These are phyloP conservation scores for Oceanodroma tethys DNA, from an alignment of 2,113 vertebrate genomes.

Conservation along the genomic window DNA sequence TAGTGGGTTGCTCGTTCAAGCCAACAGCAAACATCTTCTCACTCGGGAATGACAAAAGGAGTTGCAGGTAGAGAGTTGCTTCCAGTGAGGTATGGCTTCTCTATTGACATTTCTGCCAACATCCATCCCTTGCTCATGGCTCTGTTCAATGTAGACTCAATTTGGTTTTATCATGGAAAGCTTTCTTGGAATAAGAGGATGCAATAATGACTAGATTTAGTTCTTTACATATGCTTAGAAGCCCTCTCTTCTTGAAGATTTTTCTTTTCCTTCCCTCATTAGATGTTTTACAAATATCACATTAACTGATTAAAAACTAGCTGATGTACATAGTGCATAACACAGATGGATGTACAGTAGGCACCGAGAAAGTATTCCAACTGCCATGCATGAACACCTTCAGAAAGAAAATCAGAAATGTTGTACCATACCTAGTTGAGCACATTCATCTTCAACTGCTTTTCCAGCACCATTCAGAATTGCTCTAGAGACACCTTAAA, in stretches of 20 bases:
- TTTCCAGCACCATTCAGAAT: slow-evolving; percentile 83
- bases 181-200: background rate
- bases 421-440: slow-evolving; percentile 70
- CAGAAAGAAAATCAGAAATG: background rate
- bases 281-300: background rate
- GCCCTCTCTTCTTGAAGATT: background rate
- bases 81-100: background rate
- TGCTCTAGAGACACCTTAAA: slow-evolving; percentile 87
- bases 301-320: background rate
- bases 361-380: background rate
- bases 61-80: background rate
- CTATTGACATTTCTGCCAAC: background rate
- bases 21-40: background rate
- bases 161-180: background rate
- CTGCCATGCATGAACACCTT: background rate
- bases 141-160: background rate
- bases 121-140: background rate
- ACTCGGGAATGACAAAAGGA: background rate
- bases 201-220: background rate
- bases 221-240: background rate
- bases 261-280: background rate
- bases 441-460: slow-evolving; percentile 76
- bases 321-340: background rate
- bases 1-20: background rate
- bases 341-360: background rate